phyloP scores from a whole-genome alignment of 2,888 invertebrate species.

The Beris chalybata region DNA sequence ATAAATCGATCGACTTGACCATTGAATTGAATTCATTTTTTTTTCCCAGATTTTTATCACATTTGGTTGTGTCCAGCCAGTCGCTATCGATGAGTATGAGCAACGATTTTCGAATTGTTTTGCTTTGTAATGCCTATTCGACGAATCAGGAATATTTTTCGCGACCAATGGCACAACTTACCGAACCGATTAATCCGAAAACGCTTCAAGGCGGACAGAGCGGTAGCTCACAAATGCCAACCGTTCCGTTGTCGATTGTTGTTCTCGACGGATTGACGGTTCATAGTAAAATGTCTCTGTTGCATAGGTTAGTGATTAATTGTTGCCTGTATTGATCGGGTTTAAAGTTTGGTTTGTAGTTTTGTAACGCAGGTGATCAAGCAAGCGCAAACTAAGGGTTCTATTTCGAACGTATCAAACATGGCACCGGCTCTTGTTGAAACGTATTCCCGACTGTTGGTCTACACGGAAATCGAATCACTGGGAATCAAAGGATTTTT shows the following conservation, averaged over 20 bases:
- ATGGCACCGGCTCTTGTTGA: slow-evolving; percentile 91
- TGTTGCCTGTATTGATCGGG: background rate
- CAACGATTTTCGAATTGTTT: slow-evolving; percentile 85
- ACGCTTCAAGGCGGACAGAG: slow-evolving; percentile 46
- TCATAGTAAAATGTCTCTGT: slow-evolving; percentile 92
- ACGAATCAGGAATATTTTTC: slow-evolving; percentile 89
- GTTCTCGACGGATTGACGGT: slow-evolving; percentile 91
- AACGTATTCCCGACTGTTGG: slow-evolving; percentile 88
- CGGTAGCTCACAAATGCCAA: slow-evolving; percentile 65
- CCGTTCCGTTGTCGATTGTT: slow-evolving; percentile 88
- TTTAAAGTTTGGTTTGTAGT: slow-evolving; percentile 49
- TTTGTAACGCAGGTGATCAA: slow-evolving; percentile 90
- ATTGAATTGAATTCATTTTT: slow-evolving; percentile 38
- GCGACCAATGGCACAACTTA: slow-evolving; percentile 88
- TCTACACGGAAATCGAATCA: slow-evolving; percentile 96
- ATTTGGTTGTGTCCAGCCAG: slow-evolving; percentile 75
- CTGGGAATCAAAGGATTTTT: slow-evolving; percentile 96
- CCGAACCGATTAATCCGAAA: slow-evolving; percentile 73
- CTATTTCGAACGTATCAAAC: slow-evolving; percentile 65
- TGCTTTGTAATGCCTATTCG: slow-evolving; percentile 93
- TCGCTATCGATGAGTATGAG: slow-evolving; percentile 77
- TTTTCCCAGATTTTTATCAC: slow-evolving; percentile 76
- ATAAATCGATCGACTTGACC: background rate
- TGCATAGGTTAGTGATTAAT: slow-evolving; percentile 59
- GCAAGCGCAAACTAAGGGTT: slow-evolving; percentile 82